These are phyloP conservation scores for Scaptomyza montana DNA, from an alignment of 1,140 invertebrate species.

Conservation along the genomic window DNA sequence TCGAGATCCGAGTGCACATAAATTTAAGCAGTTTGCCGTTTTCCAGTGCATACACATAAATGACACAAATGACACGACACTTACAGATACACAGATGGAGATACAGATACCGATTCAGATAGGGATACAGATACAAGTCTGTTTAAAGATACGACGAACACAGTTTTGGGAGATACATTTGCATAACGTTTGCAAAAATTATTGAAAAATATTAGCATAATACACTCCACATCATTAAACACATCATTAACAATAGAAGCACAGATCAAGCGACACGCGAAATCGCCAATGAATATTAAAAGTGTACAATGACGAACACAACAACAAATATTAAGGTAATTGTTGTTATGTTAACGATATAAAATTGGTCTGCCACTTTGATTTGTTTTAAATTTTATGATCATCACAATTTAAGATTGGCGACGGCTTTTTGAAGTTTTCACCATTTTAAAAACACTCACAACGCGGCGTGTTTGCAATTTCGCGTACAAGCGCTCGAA, in stretches of 20 bases:
- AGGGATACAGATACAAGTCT: slow-evolving; percentile 20
- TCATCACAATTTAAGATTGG: slow-evolving; percentile 39
- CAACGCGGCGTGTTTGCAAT: slow-evolving; percentile 33
- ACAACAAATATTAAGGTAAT: slow-evolving; percentile 10
- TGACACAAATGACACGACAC: slow-evolving; percentile 63
- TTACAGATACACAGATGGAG: slow-evolving; percentile 36
- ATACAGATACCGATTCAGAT: slow-evolving; percentile 27
- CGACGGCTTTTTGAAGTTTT: slow-evolving; percentile 67
- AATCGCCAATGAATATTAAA: slow-evolving; percentile 6
- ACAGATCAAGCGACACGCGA: slow-evolving; percentile 23
- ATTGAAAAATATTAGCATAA: slow-evolving; percentile 49
- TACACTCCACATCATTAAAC: slow-evolving; percentile 40
- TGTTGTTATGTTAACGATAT: slow-evolving; percentile 1
- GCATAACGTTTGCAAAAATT: slow-evolving; percentile 56
- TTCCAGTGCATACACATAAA: slow-evolving; percentile 20
- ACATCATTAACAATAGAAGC: slow-evolving; percentile 43
- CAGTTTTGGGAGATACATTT: slow-evolving; percentile 39
- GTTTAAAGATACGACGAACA: slow-evolving; percentile 13
- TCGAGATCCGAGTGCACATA: slow-evolving; percentile 53
- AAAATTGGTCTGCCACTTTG: background rate
- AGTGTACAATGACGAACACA: background rate
- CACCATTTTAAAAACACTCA: slow-evolving; percentile 23
- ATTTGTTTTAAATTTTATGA: slow-evolving; percentile 5
- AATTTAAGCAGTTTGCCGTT: slow-evolving; percentile 37
- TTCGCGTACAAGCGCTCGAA: slow-evolving; percentile 44